Evolutionary conservation across 2,797 vertebrate genomes (phyloP), one percentile per base, ranked within the genome.

Genomic region (Brachyalestes nurse): DNA sequence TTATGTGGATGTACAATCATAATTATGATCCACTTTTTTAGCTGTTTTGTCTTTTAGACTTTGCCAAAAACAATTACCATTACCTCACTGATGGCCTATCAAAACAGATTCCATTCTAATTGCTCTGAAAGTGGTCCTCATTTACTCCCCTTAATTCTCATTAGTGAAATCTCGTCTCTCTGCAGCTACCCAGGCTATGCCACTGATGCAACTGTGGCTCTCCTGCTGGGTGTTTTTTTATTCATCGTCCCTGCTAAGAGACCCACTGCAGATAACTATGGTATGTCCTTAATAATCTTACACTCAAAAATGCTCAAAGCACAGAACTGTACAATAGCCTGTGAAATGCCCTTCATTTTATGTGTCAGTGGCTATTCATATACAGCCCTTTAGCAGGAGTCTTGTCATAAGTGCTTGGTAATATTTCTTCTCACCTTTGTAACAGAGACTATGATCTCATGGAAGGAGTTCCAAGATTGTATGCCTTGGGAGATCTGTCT

Each of bases 401-500:
- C 49, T 45, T 17, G 0, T 9, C 86, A 85, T 81, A 65, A 74
- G 83, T 80, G 74, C 49, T 62, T 90, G 95, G 92, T 58, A 42
- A 85, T 90, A 65, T 72, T 86, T 90, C 86, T 87, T 84, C 86
- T 89, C 91, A 45, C 69, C 23, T 57, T 47, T 80, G 5, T n/a
- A 1, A 70, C 86, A 94, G 93, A 93, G 84, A 10, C 91, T n/a
- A 90, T 98, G 90, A 97, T 99, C 83, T 94, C 96, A 74, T 99
- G 97, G 97, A 94, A 94, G 84, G 97, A 98, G 82, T 98, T 98
- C 88, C 96, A 98, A 91, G 89, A 93, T 53, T 94, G 94, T 75
- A 97, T 98, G 97, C 97, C 96, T 1, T 99, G 97, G 97, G 95
- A 96, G 79, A 97, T 98, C 85, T 93, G 92, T 77, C 90, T 98